These are phyloP conservation scores for Cassiopea xamachana DNA, from an alignment of 30 jellyfish, hydroid and myxozoan species.

Conservation along the genomic window DNA sequence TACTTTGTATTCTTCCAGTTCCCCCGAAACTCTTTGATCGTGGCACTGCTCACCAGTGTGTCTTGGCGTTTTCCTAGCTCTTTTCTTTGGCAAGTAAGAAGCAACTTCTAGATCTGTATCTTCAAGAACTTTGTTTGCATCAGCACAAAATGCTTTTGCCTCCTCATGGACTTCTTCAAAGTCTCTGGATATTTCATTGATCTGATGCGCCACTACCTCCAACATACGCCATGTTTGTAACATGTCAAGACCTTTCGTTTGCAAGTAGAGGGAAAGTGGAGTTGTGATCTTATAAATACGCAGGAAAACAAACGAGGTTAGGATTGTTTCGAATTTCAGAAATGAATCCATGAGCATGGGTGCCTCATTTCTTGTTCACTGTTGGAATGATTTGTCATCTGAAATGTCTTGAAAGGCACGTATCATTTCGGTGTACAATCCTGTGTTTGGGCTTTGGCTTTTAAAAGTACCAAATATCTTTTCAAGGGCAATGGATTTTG, in stretches of 20 bases:
- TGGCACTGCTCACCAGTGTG: neutral
- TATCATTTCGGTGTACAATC: too few species aligned
- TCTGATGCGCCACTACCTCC: neutral
- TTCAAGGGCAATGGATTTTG: too few species aligned
- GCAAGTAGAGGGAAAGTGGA: constrained; percentile 44
- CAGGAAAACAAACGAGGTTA: constrained; percentile 16
- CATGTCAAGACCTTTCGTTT: constrained; percentile 47
- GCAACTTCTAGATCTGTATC: neutral
- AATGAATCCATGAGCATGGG: constrained; percentile 4
- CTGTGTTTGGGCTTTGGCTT: too few species aligned
- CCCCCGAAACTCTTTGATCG: neutral
- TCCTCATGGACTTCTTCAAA: too few species aligned
- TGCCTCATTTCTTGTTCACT: too few species aligned
- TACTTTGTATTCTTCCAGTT: neutral
- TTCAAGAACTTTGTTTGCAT: neutral
- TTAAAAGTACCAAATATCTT: too few species aligned
- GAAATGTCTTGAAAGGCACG: too few species aligned
- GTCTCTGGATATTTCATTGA: too few species aligned
- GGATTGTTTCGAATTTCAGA: neutral
- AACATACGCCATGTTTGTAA: constrained; percentile 56
- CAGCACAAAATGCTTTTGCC: neutral
- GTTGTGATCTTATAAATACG: constrained; percentile 19
- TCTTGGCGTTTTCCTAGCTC: neutral
- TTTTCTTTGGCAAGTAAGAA: too few species aligned
- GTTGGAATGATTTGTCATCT: too few species aligned